Base-by-base conservation (phyloP, 2,888 invertebrate genomes). In the Eristalis arbustorum region DNA sequence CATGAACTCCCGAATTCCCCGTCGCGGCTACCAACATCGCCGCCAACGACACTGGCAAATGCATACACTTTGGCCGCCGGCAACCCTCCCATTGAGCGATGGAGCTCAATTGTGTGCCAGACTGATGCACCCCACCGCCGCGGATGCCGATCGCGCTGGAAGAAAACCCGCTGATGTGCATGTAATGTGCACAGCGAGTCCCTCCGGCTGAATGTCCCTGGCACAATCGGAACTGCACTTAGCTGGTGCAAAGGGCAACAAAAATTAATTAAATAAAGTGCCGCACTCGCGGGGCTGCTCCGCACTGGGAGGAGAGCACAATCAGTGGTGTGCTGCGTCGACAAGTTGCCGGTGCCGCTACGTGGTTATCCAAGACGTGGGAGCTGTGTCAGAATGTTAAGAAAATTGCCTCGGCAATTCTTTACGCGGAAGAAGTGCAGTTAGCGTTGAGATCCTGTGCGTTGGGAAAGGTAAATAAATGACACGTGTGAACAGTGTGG, bases 241-340 rank as follows among this genome's bases (percentile, higher is more conserved):
- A 62, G 62, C 37, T 62, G 40, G 22, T 42, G 40, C 28, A 28
- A 56, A 59, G 42, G 34, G 66, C 25, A 66, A 72, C 80, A 84
- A 72, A 79, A 84, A 71, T 84, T 84, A 84, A 84, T 84, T 80
- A 80, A 84, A 80, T 80, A 63, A 80, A 80, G 79, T 84, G 75
- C 67, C 67, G 62, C 66, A 68, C 67, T 77, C 23, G 40, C 40
- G 37, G 25, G n/a, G 37, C 10, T 31, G 11, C 25, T 56, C 11
- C 18, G 34, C 63, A 11, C 28, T 28, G 63, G 40, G 37, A 22
- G 59, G 66, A 22, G 40, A 25, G 6, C 18, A 40, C 42, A 67
- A 72, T 72, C 62, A 66, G 49, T 25, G 61, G 42, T 13, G 64
- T 22, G 28, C 40, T 73, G 28, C 61, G 67, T 49, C 67, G 82